phyloP scores from a whole-genome alignment of 2,797 vertebrate species.

The Crenichthys baileyi region DNA sequence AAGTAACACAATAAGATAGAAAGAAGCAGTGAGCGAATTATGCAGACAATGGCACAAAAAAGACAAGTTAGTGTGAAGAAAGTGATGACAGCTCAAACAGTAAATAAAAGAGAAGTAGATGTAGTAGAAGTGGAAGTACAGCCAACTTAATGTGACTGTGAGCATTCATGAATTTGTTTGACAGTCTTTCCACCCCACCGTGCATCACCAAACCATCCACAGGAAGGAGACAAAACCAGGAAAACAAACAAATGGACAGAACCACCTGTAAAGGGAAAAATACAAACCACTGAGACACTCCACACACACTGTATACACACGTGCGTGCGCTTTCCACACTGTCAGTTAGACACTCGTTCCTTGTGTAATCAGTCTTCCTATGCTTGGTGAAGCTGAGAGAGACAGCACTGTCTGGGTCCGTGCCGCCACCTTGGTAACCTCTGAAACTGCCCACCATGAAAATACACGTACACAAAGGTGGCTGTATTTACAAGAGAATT shows the following conservation, averaged over 20 bases:
- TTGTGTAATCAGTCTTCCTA: constrained; percentile 71
- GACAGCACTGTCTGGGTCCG: constrained; percentile 72
- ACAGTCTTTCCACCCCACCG: constrained; percentile 35
- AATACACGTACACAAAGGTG: constrained; percentile 72
- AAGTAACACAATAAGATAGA: constrained; percentile 15
- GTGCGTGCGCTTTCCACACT: constrained; percentile 25
- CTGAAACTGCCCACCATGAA: constrained; percentile 65
- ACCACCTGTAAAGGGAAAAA: constrained; percentile 74
- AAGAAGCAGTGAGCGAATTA: constrained; percentile 30
- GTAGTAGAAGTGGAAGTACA: constrained; percentile 23
- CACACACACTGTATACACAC: constrained; percentile 33
- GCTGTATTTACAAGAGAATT: constrained; percentile 63
- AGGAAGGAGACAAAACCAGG: constrained; percentile 68
- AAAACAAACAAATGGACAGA: constrained; percentile 67
- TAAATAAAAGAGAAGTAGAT: constrained; percentile 22
- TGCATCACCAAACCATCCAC: constrained; percentile 52
- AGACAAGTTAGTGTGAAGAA: constrained; percentile 6
- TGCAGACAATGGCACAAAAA: constrained; percentile 33
- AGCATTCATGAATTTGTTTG: constrained; percentile 37
- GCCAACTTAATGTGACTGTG: constrained; percentile 1
- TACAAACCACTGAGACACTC: constrained; percentile 58
- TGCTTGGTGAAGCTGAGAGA: constrained; percentile 70
- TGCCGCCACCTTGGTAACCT: constrained; percentile 67
- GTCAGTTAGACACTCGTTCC: constrained; percentile 50
- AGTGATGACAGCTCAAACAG: constrained; percentile 11